Percentiles rank a stretch among this genome's conserved stretches.
Conservation (phyloP, 2,113 vertebrate genomes). For the Nannobrachium achirus region DNA sequence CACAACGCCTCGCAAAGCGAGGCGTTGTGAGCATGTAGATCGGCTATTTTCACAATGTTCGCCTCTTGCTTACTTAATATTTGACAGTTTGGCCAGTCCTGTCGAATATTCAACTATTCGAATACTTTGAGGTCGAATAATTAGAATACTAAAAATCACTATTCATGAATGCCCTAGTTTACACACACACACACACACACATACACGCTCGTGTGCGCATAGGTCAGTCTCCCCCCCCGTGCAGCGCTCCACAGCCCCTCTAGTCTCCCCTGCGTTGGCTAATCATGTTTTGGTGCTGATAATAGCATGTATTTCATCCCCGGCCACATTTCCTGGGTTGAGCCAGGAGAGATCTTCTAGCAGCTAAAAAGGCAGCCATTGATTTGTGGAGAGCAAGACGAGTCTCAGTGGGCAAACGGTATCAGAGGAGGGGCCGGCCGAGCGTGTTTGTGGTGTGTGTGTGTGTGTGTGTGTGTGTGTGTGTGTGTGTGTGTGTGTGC, state of each 20-base stretch:
- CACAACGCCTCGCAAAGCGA: no score
- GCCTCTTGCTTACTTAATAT: no score
- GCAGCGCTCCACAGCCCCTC: neutral
- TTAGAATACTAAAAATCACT: no score
- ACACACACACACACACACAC: neutral
- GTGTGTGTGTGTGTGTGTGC: neutral
- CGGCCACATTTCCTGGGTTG: slow-evolving; percentile 35
- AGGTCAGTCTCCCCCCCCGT: neutral
- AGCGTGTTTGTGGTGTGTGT: neutral
- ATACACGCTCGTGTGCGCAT: neutral
- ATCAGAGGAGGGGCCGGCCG: slow-evolving; percentile 20
- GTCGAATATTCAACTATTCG: no score
- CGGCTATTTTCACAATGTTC: no score
- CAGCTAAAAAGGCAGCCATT: slow-evolving; percentile 37
- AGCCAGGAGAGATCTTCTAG: neutral
- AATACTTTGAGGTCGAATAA: no score
- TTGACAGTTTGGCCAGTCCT: no score
- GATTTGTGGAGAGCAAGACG: slow-evolving; percentile 43
- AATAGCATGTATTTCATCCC: slow-evolving; percentile 51
- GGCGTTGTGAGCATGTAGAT: no score
- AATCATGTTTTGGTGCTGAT: slow-evolving; percentile 35
- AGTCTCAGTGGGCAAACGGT: slow-evolving; percentile 33
- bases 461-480: neutral
- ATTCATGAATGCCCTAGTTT: no score
- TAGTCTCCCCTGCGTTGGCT: slow-evolving; percentile 9